Percentiles rank a stretch among this genome's conserved stretches.
These are phyloP conservation scores for Hydrolagus colliei DNA, from an alignment of 2,797 vertebrate genomes.

Conservation along the genomic window DNA sequence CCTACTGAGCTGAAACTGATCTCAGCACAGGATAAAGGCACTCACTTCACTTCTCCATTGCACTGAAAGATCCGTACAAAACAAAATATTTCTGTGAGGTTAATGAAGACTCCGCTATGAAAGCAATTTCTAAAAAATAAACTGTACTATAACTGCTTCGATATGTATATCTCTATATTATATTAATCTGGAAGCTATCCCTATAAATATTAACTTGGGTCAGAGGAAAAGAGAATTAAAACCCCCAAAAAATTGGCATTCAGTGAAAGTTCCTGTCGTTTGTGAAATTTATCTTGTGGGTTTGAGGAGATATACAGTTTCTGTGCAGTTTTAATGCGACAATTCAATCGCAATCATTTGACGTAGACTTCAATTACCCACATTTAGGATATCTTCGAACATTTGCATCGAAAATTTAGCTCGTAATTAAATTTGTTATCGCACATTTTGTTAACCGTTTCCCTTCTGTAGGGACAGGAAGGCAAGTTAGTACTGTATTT, in stretches of 20 bases:
- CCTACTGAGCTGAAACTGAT: constrained; percentile 64
- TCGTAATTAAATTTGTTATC: background rate
- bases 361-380: background rate
- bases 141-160: constrained; percentile 18
- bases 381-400: background rate
- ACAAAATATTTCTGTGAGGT: background rate
- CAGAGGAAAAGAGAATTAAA: background rate
- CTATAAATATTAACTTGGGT: background rate
- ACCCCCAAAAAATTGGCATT: background rate
- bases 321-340: background rate
- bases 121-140: background rate
- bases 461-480: too few species aligned
- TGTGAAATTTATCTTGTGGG: background rate
- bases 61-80: constrained; percentile 3
- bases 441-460: background rate
- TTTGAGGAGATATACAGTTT: background rate
- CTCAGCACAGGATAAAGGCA: constrained; percentile 58
- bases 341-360: background rate
- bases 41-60: constrained; percentile 33
- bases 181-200: background rate
- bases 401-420: background rate
- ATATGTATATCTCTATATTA: background rate
- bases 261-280: too few species aligned
- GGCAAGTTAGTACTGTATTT: too few species aligned
- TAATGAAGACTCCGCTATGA: background rate